Evolutionary conservation across 2,888 invertebrate species (phyloP).

Genomic region (Pterobdella sp.): DNA sequence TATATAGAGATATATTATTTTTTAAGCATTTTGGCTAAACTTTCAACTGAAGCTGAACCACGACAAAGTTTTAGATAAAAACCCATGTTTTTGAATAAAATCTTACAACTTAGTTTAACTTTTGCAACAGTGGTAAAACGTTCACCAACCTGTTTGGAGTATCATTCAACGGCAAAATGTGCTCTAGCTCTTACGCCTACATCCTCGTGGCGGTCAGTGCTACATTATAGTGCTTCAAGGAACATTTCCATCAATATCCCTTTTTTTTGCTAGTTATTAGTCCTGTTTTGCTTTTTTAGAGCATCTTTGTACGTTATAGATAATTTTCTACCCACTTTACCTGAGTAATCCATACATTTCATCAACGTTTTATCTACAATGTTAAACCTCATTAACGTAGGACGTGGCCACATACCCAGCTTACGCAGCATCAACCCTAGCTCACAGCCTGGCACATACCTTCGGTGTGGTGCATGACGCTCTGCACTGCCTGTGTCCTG

Average conservation of each 20-base stretch:
- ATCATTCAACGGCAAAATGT: neutral
- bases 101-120: no score
- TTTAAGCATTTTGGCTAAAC: no score
- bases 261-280: neutral
- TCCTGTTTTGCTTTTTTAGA: no score
- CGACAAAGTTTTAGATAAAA: no score
- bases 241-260: neutral
- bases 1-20: no score
- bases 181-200: conserved; percentile 5
- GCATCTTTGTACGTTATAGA: no score
- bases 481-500: conserved; percentile 2
- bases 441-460: conserved; percentile 17
- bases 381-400: neutral
- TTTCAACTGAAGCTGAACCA: no score
- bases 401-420: neutral
- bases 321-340: neutral
- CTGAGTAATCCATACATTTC: neutral
- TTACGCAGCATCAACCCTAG: neutral
- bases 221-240: neutral
- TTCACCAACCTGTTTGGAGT: neutral
- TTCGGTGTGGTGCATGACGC: conserved; percentile 8
- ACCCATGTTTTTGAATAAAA: no score
- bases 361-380: neutral
- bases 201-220: neutral
- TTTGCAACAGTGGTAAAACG: neutral